phyloP scores from a whole-genome alignment of 2,797 vertebrate genomes.

The Lacerta viridis region DNA sequence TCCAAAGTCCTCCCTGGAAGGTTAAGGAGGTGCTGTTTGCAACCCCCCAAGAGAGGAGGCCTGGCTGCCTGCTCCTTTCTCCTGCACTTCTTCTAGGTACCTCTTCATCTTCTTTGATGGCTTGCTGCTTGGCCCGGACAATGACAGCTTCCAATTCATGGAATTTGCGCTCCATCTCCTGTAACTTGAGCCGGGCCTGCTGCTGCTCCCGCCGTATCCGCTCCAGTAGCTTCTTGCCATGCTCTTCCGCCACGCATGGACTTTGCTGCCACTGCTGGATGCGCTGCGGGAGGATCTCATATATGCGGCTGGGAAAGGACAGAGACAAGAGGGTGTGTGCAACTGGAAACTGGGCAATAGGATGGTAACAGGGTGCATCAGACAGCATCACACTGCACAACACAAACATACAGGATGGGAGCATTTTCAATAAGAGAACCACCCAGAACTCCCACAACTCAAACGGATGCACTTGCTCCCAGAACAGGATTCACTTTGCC shows the following conservation, averaged over 20 bases:
- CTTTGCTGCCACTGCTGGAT: conserved; percentile 99
- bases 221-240: conserved; percentile 94
- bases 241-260: conserved; percentile 94
- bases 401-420: no score
- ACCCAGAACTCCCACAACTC: neutral
- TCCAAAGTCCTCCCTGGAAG: neutral
- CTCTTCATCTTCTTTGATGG: conserved; percentile 93
- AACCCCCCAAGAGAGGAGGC: no score
- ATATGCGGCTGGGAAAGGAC: conserved; percentile 86
- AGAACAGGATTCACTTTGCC: neutral
- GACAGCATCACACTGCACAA: neutral
- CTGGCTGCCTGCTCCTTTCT: neutral
- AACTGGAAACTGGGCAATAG: neutral
- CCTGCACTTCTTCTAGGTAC: conserved; percentile 66
- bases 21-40: neutral
- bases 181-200: conserved; percentile 90
- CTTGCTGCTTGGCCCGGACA: conserved; percentile 93
- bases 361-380: neutral
- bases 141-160: conserved; percentile 95
- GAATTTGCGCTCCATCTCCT: conserved; percentile 95
- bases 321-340: no score
- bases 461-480: neutral
- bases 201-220: conserved; percentile 94
- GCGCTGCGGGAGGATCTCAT: conserved; percentile 93
- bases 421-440: neutral